A percentile compares a stretch with the other conserved stretches of the same genome.
Conservation (phyloP, 2,113 vertebrate genomes). For the Peromyscus polionotus region DNA sequence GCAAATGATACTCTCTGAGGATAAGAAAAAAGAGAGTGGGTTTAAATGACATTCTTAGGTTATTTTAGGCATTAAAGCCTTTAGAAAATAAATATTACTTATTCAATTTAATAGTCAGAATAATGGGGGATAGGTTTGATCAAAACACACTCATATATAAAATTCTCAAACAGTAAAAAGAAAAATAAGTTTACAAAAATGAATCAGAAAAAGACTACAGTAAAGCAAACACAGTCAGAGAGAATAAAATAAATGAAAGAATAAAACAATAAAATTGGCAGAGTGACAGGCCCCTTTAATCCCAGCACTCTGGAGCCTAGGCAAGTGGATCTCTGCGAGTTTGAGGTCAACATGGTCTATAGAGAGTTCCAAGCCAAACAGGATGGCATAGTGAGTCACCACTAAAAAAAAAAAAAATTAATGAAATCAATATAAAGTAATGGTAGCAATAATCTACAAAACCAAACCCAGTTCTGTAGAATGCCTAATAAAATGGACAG, state of each 20-base stretch:
- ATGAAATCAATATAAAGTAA: neutral
- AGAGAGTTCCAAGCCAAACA: neutral
- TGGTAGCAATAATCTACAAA: neutral
- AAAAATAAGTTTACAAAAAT: neutral
- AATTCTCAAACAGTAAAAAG: neutral
- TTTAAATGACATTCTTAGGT: neutral
- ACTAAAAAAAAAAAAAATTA: neutral
- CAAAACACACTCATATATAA: neutral
- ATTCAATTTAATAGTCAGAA: neutral
- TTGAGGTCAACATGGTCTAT: neutral
- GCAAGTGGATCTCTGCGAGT: neutral
- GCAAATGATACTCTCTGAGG: neutral
- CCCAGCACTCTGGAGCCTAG: neutral
- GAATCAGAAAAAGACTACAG: neutral
- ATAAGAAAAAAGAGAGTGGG: neutral
- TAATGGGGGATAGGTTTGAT: neutral
- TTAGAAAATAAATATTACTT: slow-evolving; percentile 26
- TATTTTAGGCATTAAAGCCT: neutral
- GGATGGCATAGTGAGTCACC: neutral
- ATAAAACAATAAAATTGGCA: neutral
- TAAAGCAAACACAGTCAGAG: neutral
- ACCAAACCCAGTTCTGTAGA: neutral
- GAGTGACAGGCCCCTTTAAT: neutral
- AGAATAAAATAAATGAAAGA: neutral
- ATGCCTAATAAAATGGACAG: slow-evolving; percentile 5